Evolutionary conservation across 2,113 vertebrate genomes (phyloP), one percentile per base, ranked within the genome.

Genomic region (Clarias batrachus): DNA sequence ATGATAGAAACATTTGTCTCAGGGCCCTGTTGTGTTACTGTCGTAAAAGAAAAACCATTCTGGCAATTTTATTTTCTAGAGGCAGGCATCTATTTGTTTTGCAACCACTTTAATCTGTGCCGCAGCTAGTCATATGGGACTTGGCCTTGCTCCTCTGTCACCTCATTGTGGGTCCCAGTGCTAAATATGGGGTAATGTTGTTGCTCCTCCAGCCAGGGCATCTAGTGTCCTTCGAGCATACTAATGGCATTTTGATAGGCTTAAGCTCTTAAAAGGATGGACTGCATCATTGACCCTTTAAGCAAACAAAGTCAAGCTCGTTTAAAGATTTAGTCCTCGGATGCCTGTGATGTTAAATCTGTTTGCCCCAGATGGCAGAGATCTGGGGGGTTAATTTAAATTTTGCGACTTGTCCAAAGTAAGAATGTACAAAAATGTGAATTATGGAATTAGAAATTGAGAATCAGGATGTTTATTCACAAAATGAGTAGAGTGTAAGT

Each of bases 21-120:
- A 81, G 90, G 92, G 93, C 93, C 93, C 91, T 90, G 91, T 93
- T 93, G 92, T 93, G 94, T 94, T 93, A 90, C 91, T 88, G 90
- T 91, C 93, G 93, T 93, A 94, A 94, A 94, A 90, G 90, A 93
- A 94, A 94, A 94, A 93, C 93, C 93, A 93, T 94, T 91, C 95
- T 92, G 93, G 87, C 90, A 89, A 94, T 94, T 93, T 79, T 76
- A 68, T 59, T 80, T 82, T 33, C 63, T 86, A 82, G 90, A 92
- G 89, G 90, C 91, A 90, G 48, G 48, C 48, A 91, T 91, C 89
- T 93, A 90, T 77, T 88, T 90, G 85, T 93, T 95, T 94, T 93
- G 88, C 91, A 87, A 92, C 92, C 90, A 87, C 92, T 95, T 94
- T 95, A 95, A 95, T 95, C 93, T 95, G 93, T 90, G 93, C 90